phyloP scores from a whole-genome alignment of 2,113 vertebrate species.

The Rhizomys pruinosus region DNA sequence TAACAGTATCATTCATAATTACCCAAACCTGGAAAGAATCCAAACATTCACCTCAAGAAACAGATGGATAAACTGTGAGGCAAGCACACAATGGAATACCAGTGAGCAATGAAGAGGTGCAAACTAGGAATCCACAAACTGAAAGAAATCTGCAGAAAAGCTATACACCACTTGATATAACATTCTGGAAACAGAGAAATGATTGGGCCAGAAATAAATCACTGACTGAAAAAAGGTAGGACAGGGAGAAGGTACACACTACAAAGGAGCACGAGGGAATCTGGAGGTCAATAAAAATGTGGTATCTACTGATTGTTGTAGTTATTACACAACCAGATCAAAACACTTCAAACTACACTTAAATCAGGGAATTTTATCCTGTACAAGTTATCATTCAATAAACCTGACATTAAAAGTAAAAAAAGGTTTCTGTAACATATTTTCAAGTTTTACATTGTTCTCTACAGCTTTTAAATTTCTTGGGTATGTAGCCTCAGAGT shows the following conservation, averaged over 20 bases:
- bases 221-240: neutral
- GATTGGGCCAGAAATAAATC: neutral
- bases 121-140: neutral
- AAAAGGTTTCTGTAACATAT: neutral
- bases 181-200: neutral
- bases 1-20: neutral
- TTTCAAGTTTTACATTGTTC: neutral
- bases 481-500: neutral
- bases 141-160: neutral
- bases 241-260: neutral
- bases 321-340: neutral
- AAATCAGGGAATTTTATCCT: neutral
- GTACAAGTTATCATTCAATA: neutral
- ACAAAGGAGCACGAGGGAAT: neutral
- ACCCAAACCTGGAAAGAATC: neutral
- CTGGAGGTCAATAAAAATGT: neutral
- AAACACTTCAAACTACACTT: neutral
- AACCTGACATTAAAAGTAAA: slow-evolving; percentile 24
- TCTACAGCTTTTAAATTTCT: neutral
- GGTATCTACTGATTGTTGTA: neutral
- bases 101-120: neutral
- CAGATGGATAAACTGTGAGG: neutral
- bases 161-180: neutral
- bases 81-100: neutral
- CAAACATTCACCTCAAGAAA: neutral